Evolutionary conservation across 2,888 invertebrate species (phyloP).

Genomic region (Melieria omissa): DNA sequence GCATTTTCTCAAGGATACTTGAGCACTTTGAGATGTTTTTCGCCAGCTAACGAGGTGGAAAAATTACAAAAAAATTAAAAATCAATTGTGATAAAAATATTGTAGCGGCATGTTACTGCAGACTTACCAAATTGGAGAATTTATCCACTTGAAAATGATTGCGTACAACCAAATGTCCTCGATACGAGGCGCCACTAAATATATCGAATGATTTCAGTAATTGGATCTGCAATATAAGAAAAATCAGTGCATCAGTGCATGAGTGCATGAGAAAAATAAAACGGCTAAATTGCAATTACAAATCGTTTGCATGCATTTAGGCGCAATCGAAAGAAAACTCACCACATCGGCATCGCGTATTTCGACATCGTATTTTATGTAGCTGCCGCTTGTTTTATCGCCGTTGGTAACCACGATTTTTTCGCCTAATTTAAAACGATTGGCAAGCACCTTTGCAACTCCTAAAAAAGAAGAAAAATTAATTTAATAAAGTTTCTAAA

Average conservation of each 20-base stretch:
- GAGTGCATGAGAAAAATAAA: conserved; percentile 21
- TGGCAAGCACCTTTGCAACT: conserved; percentile 60
- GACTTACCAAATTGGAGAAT: conserved; percentile 64
- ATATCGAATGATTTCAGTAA: conserved; percentile 64
- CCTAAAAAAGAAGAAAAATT: conserved; percentile 48
- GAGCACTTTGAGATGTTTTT: conserved; percentile 62
- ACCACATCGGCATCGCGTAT: conserved; percentile 66
- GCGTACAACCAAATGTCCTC: conserved; percentile 61
- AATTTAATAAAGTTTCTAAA: not conserved
- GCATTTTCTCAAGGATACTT: conserved; percentile 53
- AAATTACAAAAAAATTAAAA: conserved; percentile 21
- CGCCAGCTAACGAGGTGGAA: conserved; percentile 52
- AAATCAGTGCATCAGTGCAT: conserved; percentile 3
- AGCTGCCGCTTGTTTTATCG: conserved; percentile 57
- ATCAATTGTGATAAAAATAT: not conserved
- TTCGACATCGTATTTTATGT: conserved; percentile 66
- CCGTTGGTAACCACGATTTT: conserved; percentile 64
- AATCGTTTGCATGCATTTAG: not conserved
- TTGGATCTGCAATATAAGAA: conserved; percentile 57
- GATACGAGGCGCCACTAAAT: conserved; percentile 64
- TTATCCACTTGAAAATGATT: conserved; percentile 67
- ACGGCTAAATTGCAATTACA: conserved; percentile 21
- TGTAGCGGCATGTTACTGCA: not conserved
- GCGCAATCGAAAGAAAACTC: conserved; percentile 39
- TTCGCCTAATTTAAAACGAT: conserved; percentile 62